phyloP scores from a whole-genome alignment of 2,113 vertebrate species.

The Scolopax mira region DNA sequence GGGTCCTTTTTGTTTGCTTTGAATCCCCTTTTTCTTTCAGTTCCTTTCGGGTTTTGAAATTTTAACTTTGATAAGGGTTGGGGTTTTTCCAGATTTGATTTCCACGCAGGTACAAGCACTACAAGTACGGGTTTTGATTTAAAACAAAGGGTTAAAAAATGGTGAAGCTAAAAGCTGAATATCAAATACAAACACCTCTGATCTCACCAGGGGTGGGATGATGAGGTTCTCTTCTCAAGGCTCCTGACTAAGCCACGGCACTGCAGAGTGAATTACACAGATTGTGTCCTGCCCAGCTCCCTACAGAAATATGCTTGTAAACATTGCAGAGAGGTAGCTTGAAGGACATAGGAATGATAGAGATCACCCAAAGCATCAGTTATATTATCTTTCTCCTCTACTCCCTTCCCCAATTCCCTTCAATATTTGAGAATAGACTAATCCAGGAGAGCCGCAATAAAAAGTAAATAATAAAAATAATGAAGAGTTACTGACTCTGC shows the following conservation, averaged over 20 bases:
- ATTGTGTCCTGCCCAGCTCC: background rate
- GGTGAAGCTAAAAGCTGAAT: background rate
- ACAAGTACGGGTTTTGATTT: background rate
- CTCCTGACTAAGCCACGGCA: background rate
- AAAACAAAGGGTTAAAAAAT: background rate
- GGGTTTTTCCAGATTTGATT: background rate
- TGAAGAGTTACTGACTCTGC: background rate
- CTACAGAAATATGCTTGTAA: background rate
- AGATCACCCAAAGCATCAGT: background rate
- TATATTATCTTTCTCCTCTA: background rate
- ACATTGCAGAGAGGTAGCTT: background rate
- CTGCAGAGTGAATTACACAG: background rate
- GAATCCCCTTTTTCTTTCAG: background rate
- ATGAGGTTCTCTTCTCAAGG: conserved; percentile 26
- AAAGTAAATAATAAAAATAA: background rate
- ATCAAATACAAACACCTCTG: background rate
- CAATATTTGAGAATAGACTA: background rate
- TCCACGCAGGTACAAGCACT: background rate
- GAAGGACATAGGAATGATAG: background rate
- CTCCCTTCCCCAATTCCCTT: background rate
- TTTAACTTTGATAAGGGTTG: background rate
- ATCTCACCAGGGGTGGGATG: background rate
- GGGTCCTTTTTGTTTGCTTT: background rate
- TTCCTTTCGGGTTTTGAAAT: background rate
- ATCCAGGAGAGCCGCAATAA: background rate